Evolutionary conservation across 2,113 vertebrate genomes (phyloP).

Genomic region (Scopus umbretta): DNA sequence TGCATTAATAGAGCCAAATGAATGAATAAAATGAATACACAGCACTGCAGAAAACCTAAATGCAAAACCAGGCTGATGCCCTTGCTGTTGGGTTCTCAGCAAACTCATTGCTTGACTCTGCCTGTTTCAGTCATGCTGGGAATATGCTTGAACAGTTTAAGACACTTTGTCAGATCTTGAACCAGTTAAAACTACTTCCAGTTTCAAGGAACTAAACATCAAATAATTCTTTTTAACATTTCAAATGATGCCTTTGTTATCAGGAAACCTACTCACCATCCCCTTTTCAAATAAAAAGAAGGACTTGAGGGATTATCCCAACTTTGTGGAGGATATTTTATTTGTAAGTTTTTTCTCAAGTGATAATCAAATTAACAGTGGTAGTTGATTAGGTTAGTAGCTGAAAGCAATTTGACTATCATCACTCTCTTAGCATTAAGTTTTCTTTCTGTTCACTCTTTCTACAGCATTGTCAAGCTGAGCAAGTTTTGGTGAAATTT

Average conservation of each 20-base stretch:
- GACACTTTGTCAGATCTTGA: not conserved
- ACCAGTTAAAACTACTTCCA: not conserved
- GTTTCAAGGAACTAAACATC: not conserved
- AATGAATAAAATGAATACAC: not conserved
- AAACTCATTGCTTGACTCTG: not conserved
- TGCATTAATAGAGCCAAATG: not conserved
- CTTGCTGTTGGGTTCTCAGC: not conserved
- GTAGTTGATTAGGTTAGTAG: not conserved
- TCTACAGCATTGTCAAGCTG: not conserved
- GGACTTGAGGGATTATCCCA: not conserved
- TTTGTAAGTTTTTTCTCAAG: not conserved
- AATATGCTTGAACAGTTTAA: not conserved
- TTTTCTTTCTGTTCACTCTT: not conserved
- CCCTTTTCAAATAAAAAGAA: not conserved
- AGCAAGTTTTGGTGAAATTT: not conserved
- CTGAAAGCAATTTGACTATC: not conserved
- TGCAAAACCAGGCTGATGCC: not conserved
- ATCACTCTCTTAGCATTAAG: not conserved
- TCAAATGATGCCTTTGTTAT: not conserved
- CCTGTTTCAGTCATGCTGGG: not conserved
- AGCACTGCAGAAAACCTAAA: not conserved
- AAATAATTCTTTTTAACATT: slow-evolving; percentile 6
- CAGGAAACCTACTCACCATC: not conserved
- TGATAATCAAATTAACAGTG: not conserved
- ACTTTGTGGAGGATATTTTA: not conserved